phyloP scores from a whole-genome alignment of 2,113 vertebrate species.

The Sinocyclocheilus rhinocerous region DNA sequence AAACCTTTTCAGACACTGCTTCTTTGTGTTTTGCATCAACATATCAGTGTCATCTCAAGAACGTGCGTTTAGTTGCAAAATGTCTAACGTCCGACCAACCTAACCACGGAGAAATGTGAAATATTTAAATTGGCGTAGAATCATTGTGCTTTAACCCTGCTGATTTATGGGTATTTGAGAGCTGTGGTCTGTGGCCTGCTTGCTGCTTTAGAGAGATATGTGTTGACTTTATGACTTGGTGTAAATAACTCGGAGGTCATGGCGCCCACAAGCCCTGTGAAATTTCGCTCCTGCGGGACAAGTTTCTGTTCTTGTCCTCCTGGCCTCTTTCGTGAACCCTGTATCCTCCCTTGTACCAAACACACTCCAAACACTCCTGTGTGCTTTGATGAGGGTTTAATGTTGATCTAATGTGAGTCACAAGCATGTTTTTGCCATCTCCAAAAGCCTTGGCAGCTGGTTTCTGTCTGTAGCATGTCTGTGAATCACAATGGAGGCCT shows the following conservation, averaged over 20 bases:
- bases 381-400: slow-evolving; percentile 1
- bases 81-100: slow-evolving; percentile 27
- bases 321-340: slow-evolving; percentile 3
- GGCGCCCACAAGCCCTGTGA: slow-evolving; percentile 23
- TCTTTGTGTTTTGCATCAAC: not conserved
- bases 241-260: slow-evolving; percentile 38
- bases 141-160: slow-evolving; percentile 22
- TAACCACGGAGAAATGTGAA: slow-evolving; percentile 37
- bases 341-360: slow-evolving; percentile 8
- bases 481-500: slow-evolving; percentile 15
- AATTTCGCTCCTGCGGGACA: slow-evolving; percentile 11
- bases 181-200: slow-evolving; percentile 34
- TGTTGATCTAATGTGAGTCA: slow-evolving; percentile 28
- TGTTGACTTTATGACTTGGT: slow-evolving; percentile 40
- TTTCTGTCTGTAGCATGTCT: slow-evolving; percentile 25
- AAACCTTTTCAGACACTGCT: slow-evolving; percentile 1
- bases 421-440: not conserved
- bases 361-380: slow-evolving; percentile 21
- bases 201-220: slow-evolving; percentile 31
- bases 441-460: not conserved
- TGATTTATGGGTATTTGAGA: slow-evolving; percentile 32
- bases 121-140: slow-evolving; percentile 31
- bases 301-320: slow-evolving; percentile 25
- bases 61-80: slow-evolving; percentile 1
- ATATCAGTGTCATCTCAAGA: slow-evolving; percentile 19